A percentile compares a stretch with the other conserved stretches of the same genome.
Evolutionary conservation across 2,888 invertebrate genomes (phyloP).

Genomic region (Acleris sparsana): DNA sequence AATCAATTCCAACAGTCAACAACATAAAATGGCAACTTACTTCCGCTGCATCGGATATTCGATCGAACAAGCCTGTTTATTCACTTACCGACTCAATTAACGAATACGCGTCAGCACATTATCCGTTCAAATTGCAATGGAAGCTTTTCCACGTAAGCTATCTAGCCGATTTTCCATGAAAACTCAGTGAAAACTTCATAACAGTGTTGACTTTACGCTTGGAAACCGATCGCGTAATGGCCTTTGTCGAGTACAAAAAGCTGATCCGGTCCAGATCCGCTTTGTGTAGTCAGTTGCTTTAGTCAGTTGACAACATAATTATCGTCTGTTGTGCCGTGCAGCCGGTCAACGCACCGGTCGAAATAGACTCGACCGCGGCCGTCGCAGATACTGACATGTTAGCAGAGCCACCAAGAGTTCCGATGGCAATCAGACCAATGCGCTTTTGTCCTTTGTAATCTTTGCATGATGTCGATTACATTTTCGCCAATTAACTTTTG

Average conservation of each 20-base stretch:
- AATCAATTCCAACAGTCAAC: constrained; percentile 60
- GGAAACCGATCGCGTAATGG: constrained; percentile 78
- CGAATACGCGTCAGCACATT: constrained; percentile 71
- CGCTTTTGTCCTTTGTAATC: neutral
- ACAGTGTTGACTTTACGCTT: constrained; percentile 75
- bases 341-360: constrained; percentile 63
- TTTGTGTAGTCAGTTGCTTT: constrained; percentile 74
- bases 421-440: constrained; percentile 18
- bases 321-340: constrained; percentile 66
- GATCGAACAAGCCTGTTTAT: constrained; percentile 64
- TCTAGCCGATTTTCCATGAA: constrained; percentile 70
- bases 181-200: constrained; percentile 79
- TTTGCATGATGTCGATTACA: too few relatives aligned
- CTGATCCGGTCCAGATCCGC: constrained; percentile 75
- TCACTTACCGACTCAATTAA: constrained; percentile 79
- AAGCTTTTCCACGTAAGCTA: constrained; percentile 63
- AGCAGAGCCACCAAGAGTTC: constrained; percentile 25
- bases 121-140: constrained; percentile 77
- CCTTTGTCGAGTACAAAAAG: constrained; percentile 79
- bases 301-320: constrained; percentile 78
- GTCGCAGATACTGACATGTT: constrained; percentile 35
- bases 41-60: constrained; percentile 67
- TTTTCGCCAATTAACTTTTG: too few relatives aligned
- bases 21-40: constrained; percentile 68
- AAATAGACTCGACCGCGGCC: constrained; percentile 53